Conservation (phyloP, 2,888 invertebrate genomes). For the Chloroclystis v-ata region DNA sequence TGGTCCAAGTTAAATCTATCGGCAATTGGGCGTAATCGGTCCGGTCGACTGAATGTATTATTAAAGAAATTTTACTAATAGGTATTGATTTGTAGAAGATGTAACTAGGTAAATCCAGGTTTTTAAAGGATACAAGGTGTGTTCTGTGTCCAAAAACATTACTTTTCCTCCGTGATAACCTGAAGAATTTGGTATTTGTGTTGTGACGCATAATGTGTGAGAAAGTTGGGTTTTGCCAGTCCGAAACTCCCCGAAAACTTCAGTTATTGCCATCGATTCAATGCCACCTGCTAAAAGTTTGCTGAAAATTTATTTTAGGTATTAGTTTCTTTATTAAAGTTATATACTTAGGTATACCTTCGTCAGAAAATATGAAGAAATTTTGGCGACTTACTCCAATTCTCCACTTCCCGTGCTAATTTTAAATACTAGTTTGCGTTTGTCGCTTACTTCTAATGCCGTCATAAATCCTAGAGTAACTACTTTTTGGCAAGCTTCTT, state of each 20-base stretch:
- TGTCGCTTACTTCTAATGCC: slow-evolving; percentile 84
- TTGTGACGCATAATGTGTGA: slow-evolving; percentile 87
- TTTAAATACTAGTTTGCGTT: slow-evolving; percentile 84
- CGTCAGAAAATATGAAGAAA: no score
- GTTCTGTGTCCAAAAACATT: slow-evolving; percentile 89
- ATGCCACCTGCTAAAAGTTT: slow-evolving; percentile 87
- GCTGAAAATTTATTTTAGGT: no score
- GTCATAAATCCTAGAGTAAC: slow-evolving; percentile 83
- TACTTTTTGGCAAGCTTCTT: slow-evolving; percentile 85
- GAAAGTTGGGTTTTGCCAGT: slow-evolving; percentile 90
- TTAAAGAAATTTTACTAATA: slow-evolving; percentile 23
- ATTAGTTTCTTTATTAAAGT: no score
- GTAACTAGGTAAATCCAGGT: no score
- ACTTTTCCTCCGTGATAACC: slow-evolving; percentile 88
- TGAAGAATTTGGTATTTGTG: slow-evolving; percentile 83
- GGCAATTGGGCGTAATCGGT: slow-evolving; percentile 84
- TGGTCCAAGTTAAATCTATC: slow-evolving; percentile 87
- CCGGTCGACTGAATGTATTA: slow-evolving; percentile 79
- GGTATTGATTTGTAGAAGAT: background rate
- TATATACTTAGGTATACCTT: no score
- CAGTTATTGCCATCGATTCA: slow-evolving; percentile 91
- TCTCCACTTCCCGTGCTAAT: slow-evolving; percentile 82
- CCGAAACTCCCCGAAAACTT: slow-evolving; percentile 89
- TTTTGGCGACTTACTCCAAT: slow-evolving; percentile 80
- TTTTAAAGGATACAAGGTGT: slow-evolving; percentile 90